A percentile compares a stretch with the other conserved stretches of the same genome.
These are phyloP conservation scores for Rhinella marina DNA, from an alignment of 2,797 vertebrate species.

Conservation along the genomic window DNA sequence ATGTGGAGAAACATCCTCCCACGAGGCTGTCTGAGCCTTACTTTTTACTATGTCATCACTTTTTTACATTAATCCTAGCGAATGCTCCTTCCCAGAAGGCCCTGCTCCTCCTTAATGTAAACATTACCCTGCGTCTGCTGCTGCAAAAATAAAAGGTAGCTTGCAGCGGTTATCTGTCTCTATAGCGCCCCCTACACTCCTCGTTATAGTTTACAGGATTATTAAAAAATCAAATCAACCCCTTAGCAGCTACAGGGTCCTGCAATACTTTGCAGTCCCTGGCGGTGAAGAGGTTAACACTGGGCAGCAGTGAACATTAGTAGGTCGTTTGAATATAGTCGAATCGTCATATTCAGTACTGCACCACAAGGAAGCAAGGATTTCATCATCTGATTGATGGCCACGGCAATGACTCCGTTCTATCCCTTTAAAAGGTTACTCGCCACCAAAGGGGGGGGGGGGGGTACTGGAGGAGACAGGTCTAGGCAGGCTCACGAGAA, in stretches of 20 bases:
- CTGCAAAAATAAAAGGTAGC: not conserved
- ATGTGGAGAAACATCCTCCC: slow-evolving; percentile 18
- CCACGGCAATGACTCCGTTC: slow-evolving; percentile 3
- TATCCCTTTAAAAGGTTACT: slow-evolving; percentile 33
- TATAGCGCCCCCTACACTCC: slow-evolving; percentile 18
- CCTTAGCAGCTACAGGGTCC: slow-evolving; percentile 45
- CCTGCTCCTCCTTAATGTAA: slow-evolving; percentile 50
- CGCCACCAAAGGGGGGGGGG: slow-evolving; percentile 29
- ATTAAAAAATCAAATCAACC: slow-evolving; percentile 49
- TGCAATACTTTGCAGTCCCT: slow-evolving; percentile 32
- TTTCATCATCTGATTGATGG: not conserved
- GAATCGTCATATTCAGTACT: slow-evolving; percentile 31
- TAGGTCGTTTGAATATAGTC: slow-evolving; percentile 26
- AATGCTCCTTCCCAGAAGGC: not conserved
- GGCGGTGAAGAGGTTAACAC: slow-evolving; percentile 37
- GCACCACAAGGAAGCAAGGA: slow-evolving; percentile 29
- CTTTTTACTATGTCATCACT: not conserved
- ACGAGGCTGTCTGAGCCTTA: slow-evolving; percentile 14
- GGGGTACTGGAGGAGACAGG: not conserved
- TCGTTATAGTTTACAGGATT: slow-evolving; percentile 16
- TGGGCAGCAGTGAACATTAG: slow-evolving; percentile 40
- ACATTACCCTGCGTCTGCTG: slow-evolving; percentile 51
- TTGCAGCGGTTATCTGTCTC: slow-evolving; percentile 22
- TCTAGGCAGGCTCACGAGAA: slow-evolving; percentile 75
- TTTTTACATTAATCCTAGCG: not conserved